Percentiles rank a stretch among this genome's conserved stretches.
phyloP scores from a whole-genome alignment of 2,797 vertebrate genomes.

The Tiaroga cobitis region DNA sequence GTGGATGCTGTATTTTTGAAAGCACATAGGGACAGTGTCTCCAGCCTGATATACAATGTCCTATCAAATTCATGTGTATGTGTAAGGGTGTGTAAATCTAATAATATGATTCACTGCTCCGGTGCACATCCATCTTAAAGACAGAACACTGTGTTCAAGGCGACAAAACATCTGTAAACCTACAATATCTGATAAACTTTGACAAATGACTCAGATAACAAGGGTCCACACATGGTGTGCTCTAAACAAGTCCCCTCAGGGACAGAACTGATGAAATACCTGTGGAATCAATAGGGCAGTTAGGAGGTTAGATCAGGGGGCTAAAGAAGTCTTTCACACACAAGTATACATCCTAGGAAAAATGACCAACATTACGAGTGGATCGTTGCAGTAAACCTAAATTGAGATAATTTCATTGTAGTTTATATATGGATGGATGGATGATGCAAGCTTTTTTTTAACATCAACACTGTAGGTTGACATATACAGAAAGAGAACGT shows the following conservation, averaged over 20 bases:
- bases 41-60: not conserved
- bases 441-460: too few relatives aligned
- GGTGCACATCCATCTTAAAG: constrained; percentile 28
- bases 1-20: constrained; percentile 11
- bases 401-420: not conserved
- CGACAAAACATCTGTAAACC: constrained; percentile 36
- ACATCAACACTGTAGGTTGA: not conserved
- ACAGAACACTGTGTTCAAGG: constrained; percentile 30
- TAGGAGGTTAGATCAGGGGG: not conserved
- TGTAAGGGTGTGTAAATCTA: constrained; percentile 12
- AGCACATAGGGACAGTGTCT: not conserved
- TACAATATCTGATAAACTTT: constrained; percentile 41
- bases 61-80: not conserved
- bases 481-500: not conserved
- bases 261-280: constrained; percentile 19
- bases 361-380: not conserved
- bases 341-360: not conserved
- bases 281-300: constrained; percentile 42
- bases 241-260: constrained; percentile 7
- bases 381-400: not conserved
- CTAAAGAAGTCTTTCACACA: constrained; percentile 8
- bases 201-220: constrained; percentile 2
- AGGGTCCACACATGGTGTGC: constrained; percentile 7
- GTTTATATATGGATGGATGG: not conserved
- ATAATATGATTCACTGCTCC: constrained; percentile 5